A percentile compares a stretch with the other conserved stretches of the same genome.
These are phyloP conservation scores for Morinoia aosen DNA, from an alignment of 2,888 invertebrate genomes.

Conservation along the genomic window DNA sequence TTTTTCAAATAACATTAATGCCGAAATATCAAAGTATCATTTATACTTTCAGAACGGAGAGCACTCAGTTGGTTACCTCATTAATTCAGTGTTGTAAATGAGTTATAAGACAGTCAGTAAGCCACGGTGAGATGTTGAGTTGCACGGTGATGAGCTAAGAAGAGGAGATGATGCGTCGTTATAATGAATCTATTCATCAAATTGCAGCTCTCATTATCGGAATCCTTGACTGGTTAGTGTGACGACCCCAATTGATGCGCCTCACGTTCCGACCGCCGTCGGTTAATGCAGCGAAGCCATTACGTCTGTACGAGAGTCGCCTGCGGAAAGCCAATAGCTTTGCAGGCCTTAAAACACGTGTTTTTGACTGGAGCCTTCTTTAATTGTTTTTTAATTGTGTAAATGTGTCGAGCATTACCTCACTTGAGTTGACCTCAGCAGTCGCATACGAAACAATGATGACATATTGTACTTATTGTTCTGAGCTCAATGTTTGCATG, in stretches of 20 bases:
- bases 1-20: background rate
- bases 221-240: background rate
- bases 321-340: background rate
- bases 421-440: background rate
- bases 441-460: background rate
- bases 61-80: background rate
- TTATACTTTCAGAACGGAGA: background rate
- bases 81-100: background rate
- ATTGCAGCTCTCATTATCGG: background rate
- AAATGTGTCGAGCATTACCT: background rate
- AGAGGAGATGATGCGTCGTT: background rate
- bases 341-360: background rate
- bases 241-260: background rate
- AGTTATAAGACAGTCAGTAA: background rate
- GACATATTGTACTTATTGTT: background rate
- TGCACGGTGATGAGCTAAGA: background rate
- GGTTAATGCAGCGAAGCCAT: background rate
- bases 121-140: background rate
- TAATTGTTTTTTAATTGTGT: background rate
- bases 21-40: background rate
- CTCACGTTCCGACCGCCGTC: background rate
- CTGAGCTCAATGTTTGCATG: background rate
- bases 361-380: background rate
- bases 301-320: background rate
- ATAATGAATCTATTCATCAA: background rate